phyloP scores from a whole-genome alignment of 2,797 vertebrate genomes.

The Aratinga solstitialis region DNA sequence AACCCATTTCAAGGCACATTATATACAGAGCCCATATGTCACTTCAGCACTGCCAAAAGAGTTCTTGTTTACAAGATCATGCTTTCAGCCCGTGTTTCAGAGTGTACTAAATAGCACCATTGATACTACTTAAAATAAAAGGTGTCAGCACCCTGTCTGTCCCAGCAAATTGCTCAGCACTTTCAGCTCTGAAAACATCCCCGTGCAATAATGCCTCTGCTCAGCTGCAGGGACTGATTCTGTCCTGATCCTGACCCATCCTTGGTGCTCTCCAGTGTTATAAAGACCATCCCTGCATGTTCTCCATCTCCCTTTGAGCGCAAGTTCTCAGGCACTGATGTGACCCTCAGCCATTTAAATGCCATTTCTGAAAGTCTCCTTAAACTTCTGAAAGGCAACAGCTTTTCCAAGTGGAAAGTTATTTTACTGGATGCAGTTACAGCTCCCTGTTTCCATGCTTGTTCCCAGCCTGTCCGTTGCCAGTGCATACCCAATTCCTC shows the following conservation, averaged over 20 bases:
- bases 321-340: accelerated
- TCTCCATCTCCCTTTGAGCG: accelerated
- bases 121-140: slow-evolving; percentile 24
- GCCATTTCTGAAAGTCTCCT: neutral
- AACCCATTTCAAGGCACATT: slow-evolving; percentile 6
- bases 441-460: neutral
- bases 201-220: neutral
- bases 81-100: slow-evolving; percentile 16
- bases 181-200: neutral
- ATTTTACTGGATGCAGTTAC: neutral
- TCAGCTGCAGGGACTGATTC: neutral
- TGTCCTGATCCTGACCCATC: neutral
- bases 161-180: neutral
- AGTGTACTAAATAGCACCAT: neutral
- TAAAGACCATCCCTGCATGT: neutral
- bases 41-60: slow-evolving; percentile 14
- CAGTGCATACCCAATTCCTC: neutral
- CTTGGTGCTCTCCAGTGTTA: accelerated
- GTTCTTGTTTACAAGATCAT: slow-evolving; percentile 6
- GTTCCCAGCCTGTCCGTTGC: neutral
- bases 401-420: neutral
- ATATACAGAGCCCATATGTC: slow-evolving; percentile 20
- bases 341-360: neutral
- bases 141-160: slow-evolving; percentile 33
- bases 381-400: neutral